Conservation (phyloP, 1,140 invertebrate species). For the Scylla paramamosain region DNA sequence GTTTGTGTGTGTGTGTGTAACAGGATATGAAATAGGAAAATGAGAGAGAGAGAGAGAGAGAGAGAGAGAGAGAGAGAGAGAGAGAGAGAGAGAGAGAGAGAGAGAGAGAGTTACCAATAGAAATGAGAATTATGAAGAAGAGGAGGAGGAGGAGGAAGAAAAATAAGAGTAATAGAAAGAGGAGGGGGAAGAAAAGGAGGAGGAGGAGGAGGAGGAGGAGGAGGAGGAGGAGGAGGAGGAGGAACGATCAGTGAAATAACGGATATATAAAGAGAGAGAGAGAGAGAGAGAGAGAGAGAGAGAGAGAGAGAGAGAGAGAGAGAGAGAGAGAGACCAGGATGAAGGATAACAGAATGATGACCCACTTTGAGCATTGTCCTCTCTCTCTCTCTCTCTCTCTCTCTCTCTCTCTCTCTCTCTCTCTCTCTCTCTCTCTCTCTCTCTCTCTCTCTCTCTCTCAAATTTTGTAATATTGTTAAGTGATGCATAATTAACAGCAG, state of each 20-base stretch:
- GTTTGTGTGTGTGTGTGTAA: no score
- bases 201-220: background rate
- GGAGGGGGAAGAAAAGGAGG: background rate
- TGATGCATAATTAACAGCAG: background rate
- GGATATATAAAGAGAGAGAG: no score
- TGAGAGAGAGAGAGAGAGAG: background rate
- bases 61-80: background rate
- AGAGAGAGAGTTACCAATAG: background rate
- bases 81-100: background rate
- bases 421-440: conserved; percentile 36
- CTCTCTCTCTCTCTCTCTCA: conserved; percentile 43
- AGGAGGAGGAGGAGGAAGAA: background rate
- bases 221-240: background rate
- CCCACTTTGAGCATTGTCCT: background rate
- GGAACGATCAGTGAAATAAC: no score
- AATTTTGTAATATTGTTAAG: background rate
- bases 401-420: conserved; percentile 42
- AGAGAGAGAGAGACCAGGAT: background rate
- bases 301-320: conserved; percentile 20
- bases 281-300: background rate
- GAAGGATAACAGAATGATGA: background rate
- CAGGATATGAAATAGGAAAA: background rate
- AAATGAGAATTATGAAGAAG: background rate
- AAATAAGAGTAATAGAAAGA: background rate
- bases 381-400: conserved; percentile 40